Conservation (phyloP, 1,140 invertebrate genomes). For the Tribolium madens region DNA sequence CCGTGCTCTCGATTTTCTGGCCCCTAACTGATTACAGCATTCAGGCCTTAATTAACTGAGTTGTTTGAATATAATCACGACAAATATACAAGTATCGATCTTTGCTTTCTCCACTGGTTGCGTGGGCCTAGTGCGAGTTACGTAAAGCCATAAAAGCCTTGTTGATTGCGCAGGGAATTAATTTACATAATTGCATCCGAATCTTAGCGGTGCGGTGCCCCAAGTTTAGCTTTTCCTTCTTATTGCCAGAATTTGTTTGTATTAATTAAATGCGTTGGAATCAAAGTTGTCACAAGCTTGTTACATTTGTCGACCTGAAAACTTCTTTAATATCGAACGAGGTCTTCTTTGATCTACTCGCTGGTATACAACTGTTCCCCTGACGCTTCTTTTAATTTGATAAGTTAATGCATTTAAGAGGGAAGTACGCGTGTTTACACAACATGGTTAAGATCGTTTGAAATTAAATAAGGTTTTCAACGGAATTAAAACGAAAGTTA, state of each 20-base stretch:
- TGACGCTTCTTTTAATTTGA: slow-evolving; percentile 27
- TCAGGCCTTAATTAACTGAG: slow-evolving; percentile 24
- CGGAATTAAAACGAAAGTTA: background rate
- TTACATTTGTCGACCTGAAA: slow-evolving; percentile 5
- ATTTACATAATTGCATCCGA: slow-evolving; percentile 34
- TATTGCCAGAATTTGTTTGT: slow-evolving; percentile 1
- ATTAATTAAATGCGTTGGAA: slow-evolving; percentile 31
- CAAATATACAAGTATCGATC: slow-evolving; percentile 29
- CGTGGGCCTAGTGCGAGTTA: background rate
- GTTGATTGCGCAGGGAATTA: slow-evolving; percentile 34
- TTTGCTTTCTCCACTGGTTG: slow-evolving; percentile 11
- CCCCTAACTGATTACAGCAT: slow-evolving; percentile 9
- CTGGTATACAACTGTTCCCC: slow-evolving; percentile 13
- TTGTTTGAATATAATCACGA: slow-evolving; percentile 32
- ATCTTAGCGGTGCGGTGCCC: slow-evolving; percentile 2
- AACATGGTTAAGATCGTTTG: background rate
- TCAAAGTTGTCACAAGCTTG: slow-evolving; percentile 26
- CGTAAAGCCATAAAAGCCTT: slow-evolving; percentile 23
- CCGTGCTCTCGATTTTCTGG: slow-evolving; percentile 1
- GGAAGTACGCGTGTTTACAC: background rate
- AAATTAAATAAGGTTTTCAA: background rate
- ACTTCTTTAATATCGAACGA: slow-evolving; percentile 32
- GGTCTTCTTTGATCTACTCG: slow-evolving; percentile 13
- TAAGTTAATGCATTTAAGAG: slow-evolving; percentile 22
- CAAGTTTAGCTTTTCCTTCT: background rate